A percentile compares a stretch with the other conserved stretches of the same genome.
Evolutionary conservation across 2,888 invertebrate genomes (phyloP).

Genomic region (Cyrtodaria siliqua): DNA sequence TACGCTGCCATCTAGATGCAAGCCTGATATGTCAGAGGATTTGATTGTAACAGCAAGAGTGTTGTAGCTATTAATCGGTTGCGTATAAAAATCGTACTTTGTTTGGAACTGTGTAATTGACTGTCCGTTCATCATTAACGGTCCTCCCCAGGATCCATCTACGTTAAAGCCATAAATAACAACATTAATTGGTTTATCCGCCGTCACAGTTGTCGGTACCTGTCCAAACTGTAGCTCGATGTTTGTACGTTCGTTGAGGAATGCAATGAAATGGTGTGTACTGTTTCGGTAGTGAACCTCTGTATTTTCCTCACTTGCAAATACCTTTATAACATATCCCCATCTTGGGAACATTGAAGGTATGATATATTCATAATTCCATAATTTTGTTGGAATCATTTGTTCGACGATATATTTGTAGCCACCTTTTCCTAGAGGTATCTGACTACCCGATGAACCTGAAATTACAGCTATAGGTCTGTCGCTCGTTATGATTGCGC

Average conservation of each 20-base stretch:
- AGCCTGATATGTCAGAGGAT: neutral
- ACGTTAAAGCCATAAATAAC: neutral
- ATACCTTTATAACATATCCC: neutral
- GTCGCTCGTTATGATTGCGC: constrained; percentile 2
- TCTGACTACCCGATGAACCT: neutral
- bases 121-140: constrained; percentile 4
- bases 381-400: constrained; percentile 5
- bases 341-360: neutral
- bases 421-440: neutral
- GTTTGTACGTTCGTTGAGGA: neutral
- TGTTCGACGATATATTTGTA: neutral
- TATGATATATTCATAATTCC: constrained; percentile 4
- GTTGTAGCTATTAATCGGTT: neutral
- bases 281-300: neutral
- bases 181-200: constrained; percentile 3
- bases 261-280: neutral
- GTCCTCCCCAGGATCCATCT: neutral
- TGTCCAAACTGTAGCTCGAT: neutral
- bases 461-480: constrained; percentile 12
- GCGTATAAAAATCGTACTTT: neutral
- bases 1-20: neutral
- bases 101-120: neutral
- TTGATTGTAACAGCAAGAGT: neutral
- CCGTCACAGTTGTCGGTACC: neutral
- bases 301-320: neutral